phyloP scores from a whole-genome alignment of 2,113 vertebrate species.

The Hypocryptadius cinnamomeus region DNA sequence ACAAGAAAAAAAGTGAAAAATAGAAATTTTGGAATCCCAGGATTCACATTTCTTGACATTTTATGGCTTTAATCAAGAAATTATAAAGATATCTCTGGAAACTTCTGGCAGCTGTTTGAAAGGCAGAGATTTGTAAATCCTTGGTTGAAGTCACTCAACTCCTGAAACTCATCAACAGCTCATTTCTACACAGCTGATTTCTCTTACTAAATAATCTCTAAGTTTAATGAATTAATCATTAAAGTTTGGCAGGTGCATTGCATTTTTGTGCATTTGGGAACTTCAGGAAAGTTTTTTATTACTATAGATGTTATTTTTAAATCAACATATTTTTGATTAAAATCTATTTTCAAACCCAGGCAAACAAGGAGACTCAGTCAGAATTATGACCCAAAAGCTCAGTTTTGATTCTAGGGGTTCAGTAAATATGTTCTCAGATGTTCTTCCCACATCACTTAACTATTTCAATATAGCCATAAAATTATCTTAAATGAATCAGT shows the following conservation, averaged over 20 bases:
- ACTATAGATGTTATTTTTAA: background rate
- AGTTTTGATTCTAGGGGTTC: background rate
- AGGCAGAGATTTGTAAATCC: background rate
- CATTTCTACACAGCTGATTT: background rate
- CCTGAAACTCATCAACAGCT: background rate
- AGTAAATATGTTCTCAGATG: background rate
- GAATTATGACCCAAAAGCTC: background rate
- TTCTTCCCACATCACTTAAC: background rate
- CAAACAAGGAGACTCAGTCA: background rate
- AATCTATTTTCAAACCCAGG: background rate
- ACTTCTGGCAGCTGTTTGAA: background rate
- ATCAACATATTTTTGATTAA: background rate
- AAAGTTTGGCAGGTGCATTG: background rate
- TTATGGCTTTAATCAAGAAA: background rate
- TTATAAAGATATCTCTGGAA: background rate
- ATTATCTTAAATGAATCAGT: background rate
- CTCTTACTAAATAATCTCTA: background rate
- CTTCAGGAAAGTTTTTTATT: background rate
- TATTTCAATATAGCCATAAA: background rate
- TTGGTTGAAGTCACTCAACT: background rate
- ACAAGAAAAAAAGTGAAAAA: background rate
- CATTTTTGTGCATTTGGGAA: background rate
- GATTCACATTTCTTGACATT: background rate
- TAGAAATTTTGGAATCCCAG: background rate
- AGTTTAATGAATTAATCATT: background rate